phyloP scores from a whole-genome alignment of 2,888 invertebrate species.

The Xanthia icteritia region DNA sequence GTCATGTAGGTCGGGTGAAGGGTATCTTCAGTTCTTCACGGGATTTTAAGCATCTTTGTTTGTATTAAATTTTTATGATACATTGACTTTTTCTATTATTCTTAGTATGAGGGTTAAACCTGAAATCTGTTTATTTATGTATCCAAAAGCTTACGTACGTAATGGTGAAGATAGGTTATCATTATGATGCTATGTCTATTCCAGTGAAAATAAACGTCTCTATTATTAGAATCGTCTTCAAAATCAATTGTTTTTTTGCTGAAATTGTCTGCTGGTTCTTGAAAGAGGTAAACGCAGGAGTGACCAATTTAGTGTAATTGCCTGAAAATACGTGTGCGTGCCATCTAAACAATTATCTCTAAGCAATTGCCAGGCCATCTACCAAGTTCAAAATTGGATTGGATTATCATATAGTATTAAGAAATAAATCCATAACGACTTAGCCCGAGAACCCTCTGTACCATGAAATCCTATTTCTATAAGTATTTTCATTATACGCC shows the following conservation, averaged over 20 bases:
- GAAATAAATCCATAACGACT: slow-evolving; percentile 15
- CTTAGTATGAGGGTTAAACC: not conserved
- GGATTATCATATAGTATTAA: not conserved
- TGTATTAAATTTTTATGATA: slow-evolving; percentile 64
- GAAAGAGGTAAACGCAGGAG: too few species aligned
- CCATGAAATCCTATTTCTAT: slow-evolving; percentile 21
- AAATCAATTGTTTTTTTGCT: not conserved
- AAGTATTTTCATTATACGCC: slow-evolving; percentile 23
- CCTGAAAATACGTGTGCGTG: not conserved
- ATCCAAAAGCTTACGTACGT: not conserved
- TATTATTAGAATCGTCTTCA: not conserved
- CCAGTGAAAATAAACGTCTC: not conserved
- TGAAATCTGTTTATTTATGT: not conserved
- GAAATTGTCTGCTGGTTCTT: not conserved
- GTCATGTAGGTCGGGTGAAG: slow-evolving; percentile 32
- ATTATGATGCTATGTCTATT: not conserved
- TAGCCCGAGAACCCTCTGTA: not conserved
- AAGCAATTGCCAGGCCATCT: not conserved
- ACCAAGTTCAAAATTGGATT: not conserved
- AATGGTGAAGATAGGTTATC: not conserved
- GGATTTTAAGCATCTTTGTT: slow-evolving; percentile 65
- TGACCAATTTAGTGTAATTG: not conserved
- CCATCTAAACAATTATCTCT: not conserved
- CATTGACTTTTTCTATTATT: slow-evolving; percentile 25
- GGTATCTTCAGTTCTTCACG: slow-evolving; percentile 29